Evolutionary conservation across 1,140 invertebrate genomes (phyloP).

Genomic region (Listronotus bonariensis): DNA sequence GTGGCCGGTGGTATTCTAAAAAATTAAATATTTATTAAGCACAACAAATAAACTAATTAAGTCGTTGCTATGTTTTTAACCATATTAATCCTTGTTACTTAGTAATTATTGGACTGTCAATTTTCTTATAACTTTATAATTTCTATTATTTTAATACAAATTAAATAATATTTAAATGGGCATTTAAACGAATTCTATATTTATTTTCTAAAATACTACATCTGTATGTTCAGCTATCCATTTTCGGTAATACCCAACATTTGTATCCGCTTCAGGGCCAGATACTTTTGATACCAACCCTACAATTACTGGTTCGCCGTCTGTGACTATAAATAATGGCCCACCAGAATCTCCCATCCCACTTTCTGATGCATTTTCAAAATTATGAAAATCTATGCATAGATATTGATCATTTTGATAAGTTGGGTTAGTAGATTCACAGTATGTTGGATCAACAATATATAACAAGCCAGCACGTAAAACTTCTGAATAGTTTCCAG

Average conservation of each 20-base stretch:
- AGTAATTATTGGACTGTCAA: too few species aligned
- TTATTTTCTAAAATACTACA: too few species aligned
- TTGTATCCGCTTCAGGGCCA: neutral
- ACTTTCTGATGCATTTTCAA: neutral
- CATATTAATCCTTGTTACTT: too few species aligned
- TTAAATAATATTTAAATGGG: too few species aligned
- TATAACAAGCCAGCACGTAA: neutral
- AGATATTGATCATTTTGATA: neutral
- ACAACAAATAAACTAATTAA: too few species aligned
- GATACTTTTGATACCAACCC: neutral
- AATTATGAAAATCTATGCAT: neutral
- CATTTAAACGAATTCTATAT: too few species aligned
- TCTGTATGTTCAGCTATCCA: neutral
- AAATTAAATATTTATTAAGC: too few species aligned
- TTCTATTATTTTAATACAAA: too few species aligned
- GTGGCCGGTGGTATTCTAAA: too few species aligned
- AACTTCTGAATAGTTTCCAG: neutral
- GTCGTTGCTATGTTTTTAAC: too few species aligned
- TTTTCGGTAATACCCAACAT: neutral
- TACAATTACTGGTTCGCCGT: neutral
- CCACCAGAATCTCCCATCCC: neutral
- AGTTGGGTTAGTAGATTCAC: neutral
- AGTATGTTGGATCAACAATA: neutral
- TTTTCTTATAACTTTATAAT: too few species aligned
- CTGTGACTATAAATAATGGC: neutral